phyloP scores from a whole-genome alignment of 2,113 vertebrate genomes.

The Passer domesticus region DNA sequence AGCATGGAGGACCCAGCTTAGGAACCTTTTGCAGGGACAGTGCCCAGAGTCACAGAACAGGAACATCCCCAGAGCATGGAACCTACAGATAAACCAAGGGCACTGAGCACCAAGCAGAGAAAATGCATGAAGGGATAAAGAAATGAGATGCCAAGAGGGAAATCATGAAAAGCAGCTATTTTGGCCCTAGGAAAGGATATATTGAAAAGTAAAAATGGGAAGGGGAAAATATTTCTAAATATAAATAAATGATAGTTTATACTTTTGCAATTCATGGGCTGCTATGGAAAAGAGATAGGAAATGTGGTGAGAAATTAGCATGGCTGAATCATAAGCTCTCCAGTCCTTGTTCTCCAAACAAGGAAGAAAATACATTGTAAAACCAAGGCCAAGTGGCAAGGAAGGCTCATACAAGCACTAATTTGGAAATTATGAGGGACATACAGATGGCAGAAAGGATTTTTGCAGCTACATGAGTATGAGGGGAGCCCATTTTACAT shows the following conservation, averaged over 20 bases:
- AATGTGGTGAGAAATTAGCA: background rate
- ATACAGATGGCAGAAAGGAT: background rate
- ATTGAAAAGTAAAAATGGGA: background rate
- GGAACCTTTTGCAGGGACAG: background rate
- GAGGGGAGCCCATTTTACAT: background rate
- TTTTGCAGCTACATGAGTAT: background rate
- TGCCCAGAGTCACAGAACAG: background rate
- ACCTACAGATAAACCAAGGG: background rate
- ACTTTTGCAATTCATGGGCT: background rate
- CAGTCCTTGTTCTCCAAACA: background rate
- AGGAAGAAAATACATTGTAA: background rate
- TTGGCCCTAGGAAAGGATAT: background rate
- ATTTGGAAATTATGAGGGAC: background rate
- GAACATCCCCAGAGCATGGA: background rate
- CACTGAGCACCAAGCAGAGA: background rate
- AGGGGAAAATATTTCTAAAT: background rate
- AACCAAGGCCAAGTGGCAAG: background rate
- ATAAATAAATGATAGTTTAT: background rate
- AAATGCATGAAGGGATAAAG: background rate
- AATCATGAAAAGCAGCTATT: background rate
- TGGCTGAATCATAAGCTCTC: background rate
- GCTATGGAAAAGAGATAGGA: background rate
- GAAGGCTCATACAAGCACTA: background rate
- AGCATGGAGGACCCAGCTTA: background rate
- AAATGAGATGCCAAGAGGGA: background rate